phyloP scores from a whole-genome alignment of 2,113 vertebrate genomes.

The Casuarius casuarius region DNA sequence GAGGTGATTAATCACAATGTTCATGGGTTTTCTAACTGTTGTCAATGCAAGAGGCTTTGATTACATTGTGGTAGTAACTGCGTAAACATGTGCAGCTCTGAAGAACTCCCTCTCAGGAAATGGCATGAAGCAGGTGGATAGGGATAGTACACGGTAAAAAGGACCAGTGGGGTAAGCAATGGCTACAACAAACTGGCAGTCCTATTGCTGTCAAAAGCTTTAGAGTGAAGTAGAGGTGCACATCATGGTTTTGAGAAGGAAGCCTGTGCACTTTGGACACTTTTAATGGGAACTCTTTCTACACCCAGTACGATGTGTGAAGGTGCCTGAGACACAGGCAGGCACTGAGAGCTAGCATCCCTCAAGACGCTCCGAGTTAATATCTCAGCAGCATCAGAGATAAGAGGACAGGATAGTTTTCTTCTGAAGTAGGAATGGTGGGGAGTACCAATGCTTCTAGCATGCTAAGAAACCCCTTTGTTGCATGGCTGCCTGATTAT shows the following conservation, averaged over 20 bases:
- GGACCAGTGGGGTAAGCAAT: not conserved
- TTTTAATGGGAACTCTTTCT: not conserved
- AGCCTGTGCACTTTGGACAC: not conserved
- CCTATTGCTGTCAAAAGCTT: not conserved
- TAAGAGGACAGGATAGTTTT: not conserved
- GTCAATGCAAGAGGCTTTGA: not conserved
- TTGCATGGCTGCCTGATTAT: not conserved
- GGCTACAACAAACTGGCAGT: not conserved
- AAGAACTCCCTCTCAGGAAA: not conserved
- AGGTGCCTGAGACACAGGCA: not conserved
- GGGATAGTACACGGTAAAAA: not conserved
- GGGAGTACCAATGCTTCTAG: not conserved
- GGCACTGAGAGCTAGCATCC: not conserved
- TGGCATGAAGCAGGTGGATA: not conserved
- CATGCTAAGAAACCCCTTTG: not conserved
- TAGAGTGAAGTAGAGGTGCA: not conserved
- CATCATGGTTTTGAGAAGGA: not conserved
- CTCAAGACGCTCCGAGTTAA: not conserved
- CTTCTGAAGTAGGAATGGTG: not conserved
- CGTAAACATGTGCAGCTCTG: fast-evolving
- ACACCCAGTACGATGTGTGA: not conserved
- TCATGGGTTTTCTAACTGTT: not conserved
- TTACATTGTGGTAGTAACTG: not conserved
- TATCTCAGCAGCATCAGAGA: not conserved
- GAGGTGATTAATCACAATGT: not conserved